phyloP scores from a whole-genome alignment of 2,888 invertebrate species.

The Scaptomyza cyrtandrae region DNA sequence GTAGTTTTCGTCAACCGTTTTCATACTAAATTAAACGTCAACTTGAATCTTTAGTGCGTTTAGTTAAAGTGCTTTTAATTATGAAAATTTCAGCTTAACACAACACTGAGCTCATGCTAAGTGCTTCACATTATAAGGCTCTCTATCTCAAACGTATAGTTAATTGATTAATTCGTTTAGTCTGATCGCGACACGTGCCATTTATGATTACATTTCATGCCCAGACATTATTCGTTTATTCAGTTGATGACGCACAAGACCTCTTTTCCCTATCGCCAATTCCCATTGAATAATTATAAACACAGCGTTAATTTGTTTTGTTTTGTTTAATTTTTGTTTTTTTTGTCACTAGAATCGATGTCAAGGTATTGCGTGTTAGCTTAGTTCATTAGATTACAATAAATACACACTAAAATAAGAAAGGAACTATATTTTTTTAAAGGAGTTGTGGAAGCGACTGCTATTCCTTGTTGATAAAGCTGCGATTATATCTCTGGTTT shows the following conservation, averaged over 20 bases:
- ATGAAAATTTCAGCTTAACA: neutral
- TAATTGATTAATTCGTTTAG: neutral
- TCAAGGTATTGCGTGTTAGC: neutral
- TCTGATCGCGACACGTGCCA: neutral
- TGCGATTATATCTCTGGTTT: slow-evolving; percentile 75
- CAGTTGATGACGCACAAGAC: slow-evolving; percentile 5
- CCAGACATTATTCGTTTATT: neutral
- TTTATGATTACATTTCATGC: neutral
- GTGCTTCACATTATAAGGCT: neutral
- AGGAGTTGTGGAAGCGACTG: neutral
- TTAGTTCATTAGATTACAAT: slow-evolving; percentile 1
- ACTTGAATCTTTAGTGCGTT: no score
- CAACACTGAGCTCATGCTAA: no score
- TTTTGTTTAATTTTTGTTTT: neutral
- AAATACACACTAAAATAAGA: slow-evolving; percentile 11
- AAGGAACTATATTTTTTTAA: slow-evolving; percentile 23
- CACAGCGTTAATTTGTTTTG: neutral
- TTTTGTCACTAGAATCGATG: neutral
- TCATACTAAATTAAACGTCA: no score
- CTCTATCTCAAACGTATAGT: neutral
- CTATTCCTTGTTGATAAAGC: slow-evolving; percentile 57
- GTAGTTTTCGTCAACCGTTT: neutral
- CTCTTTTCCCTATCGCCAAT: neutral
- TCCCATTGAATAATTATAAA: neutral
- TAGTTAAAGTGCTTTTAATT: neutral